Evolutionary conservation across 2,113 vertebrate species (phyloP).

Genomic region (Aptenodytes forsteri): DNA sequence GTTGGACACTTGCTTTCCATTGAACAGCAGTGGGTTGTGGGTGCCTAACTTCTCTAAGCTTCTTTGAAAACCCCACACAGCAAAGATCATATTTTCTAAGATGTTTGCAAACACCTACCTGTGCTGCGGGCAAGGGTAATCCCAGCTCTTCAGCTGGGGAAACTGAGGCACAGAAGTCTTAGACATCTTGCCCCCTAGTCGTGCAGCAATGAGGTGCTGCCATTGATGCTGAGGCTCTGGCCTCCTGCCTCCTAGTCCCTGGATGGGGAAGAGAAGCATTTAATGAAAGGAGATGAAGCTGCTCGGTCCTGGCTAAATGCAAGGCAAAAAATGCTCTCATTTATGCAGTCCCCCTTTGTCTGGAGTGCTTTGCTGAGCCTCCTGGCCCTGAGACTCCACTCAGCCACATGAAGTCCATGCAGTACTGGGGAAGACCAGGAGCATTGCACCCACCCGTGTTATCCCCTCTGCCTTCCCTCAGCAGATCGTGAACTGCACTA

Average conservation of each 20-base stretch:
- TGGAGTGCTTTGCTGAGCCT: background rate
- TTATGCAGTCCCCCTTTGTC: background rate
- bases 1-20: background rate
- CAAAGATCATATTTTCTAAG: background rate
- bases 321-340: background rate
- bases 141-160: background rate
- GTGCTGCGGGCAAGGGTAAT: background rate
- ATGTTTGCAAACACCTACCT: background rate
- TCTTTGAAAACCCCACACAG: background rate
- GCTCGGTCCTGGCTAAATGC: background rate
- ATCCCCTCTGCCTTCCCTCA: background rate
- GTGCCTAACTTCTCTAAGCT: background rate
- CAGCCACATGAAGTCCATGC: rapidly evolving
- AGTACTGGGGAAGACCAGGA: background rate
- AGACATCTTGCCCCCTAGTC: rapidly evolving
- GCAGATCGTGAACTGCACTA: background rate
- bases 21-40: background rate
- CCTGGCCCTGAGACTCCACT: background rate
- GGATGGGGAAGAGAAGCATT: background rate
- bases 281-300: background rate
- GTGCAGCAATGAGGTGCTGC: background rate
- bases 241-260: background rate
- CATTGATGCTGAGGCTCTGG: background rate
- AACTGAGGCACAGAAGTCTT: background rate
- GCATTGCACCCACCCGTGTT: background rate